Conservation (phyloP, 2,113 vertebrate genomes). For the Myotis davidii region DNA sequence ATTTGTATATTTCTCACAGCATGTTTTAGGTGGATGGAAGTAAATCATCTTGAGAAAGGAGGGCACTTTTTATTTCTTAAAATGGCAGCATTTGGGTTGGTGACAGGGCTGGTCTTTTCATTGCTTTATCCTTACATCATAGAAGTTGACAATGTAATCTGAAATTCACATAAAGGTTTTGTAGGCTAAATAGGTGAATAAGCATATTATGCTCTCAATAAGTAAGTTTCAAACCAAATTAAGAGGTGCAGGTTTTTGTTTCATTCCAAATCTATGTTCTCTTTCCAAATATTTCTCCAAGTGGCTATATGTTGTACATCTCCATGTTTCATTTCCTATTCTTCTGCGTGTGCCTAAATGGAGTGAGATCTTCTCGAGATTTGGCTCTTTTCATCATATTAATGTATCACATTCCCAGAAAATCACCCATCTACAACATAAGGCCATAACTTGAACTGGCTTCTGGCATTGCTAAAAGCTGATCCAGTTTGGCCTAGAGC, state of each 20-base stretch:
- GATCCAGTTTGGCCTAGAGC: background rate
- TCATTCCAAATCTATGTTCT: background rate
- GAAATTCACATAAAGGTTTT: background rate
- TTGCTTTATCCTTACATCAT: background rate
- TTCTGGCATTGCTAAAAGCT: slow-evolving; percentile 34
- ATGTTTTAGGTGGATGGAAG: background rate
- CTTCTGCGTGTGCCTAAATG: background rate
- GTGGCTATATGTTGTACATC: background rate
- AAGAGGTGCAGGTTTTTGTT: background rate
- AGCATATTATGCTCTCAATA: background rate
- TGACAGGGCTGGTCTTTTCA: background rate
- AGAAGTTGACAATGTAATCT: background rate
- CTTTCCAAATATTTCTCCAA: background rate
- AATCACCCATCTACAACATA: background rate
- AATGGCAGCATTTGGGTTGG: background rate
- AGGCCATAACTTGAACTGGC: background rate
- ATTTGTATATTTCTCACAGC: background rate
- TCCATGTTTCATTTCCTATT: background rate
- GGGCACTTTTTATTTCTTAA: background rate
- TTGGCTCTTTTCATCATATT: background rate
- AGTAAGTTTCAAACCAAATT: background rate
- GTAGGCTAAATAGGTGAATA: background rate
- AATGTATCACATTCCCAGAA: background rate
- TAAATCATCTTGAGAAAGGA: background rate
- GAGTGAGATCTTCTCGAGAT: background rate